Evolutionary conservation across 1,140 invertebrate species (phyloP).

Genomic region (Cotesia chilonis): DNA sequence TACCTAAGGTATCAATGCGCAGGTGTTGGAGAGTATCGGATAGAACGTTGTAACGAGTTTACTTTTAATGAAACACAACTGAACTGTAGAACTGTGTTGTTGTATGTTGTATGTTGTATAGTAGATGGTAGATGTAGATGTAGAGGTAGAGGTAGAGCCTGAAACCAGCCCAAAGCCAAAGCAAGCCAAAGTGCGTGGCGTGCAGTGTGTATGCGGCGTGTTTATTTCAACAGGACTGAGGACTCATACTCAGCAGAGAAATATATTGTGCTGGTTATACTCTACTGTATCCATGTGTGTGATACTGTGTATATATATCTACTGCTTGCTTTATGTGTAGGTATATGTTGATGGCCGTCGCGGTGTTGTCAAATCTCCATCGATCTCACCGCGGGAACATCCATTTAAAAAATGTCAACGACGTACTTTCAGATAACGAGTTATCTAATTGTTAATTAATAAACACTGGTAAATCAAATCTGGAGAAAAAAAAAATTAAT

Average conservation of each 20-base stretch:
- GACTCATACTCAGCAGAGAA: too few species aligned
- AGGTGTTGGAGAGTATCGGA: slow-evolving; percentile 1
- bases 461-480: too few species aligned
- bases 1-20: slow-evolving; percentile 21
- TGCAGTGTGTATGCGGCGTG: slow-evolving; percentile 17
- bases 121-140: too few species aligned
- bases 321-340: too few species aligned
- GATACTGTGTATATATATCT: too few species aligned
- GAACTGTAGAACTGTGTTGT: neutral
- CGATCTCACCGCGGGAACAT: neutral
- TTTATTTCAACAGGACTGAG: neutral
- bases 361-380: neutral
- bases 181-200: slow-evolving; percentile 13
- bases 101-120: too few species aligned
- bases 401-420: slow-evolving; percentile 1
- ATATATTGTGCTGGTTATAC: too few species aligned
- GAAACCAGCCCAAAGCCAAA: neutral
- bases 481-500: too few species aligned
- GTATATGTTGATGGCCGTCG: neutral
- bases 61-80: neutral
- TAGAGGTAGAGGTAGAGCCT: too few species aligned
- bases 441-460: too few species aligned
- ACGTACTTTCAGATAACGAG: neutral
- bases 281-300: too few species aligned
- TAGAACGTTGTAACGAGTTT: too few species aligned